Base-by-base conservation (phyloP, 2,888 invertebrate species). In the Tetheella fluctuosa region DNA sequence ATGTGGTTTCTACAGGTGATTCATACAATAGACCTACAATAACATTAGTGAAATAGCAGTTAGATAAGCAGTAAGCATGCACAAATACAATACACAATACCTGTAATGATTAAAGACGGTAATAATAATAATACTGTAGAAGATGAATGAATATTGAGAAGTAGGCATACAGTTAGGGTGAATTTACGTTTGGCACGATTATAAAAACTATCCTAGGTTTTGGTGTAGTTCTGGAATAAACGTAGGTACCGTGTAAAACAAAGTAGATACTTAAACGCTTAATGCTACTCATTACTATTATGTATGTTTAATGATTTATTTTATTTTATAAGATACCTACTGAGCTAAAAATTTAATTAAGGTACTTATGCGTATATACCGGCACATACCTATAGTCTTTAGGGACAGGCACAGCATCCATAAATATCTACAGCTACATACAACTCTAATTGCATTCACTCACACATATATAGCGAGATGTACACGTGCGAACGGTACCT, bases 401-500 rank as follows among this genome's bases (percentile, higher is more conserved):
- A 6, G 10, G 7, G 48, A 48, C 48, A 20, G 48, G 10, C 8
- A 20, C 48, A 20, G 20, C 48, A 20, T 17, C 48, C 20, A 20
- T 8, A 48, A 48, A 20, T 48, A 15, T 42, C 13, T 42, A 59
- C 63, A 59, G 25, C 54, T 64, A 62, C 64, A 63, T 64, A 62
- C 64, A 63, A 63, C 69, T 62, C 64, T 69, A 68, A 72, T 67
- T 69, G 65, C 69, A 69, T 71, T 69, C 64, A 73, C 74, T 66
- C 71, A 65, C 64, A 64, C 65, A 60, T 59, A 63, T n/a, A n/a
- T n/a, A 63, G 59, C 61, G 59, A 64, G 64, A 71, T 68, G 65
- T 20, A 48, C 20, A 6, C n/a, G 42, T 48, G 20, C 69, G 67
- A 80, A 81, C 84, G 80, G 80, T 82, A 80, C 70, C 69, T 71